phyloP scores from a whole-genome alignment of 37 sponge, comb jelly and placozoan genomes.

The Agelas oroides region DNA sequence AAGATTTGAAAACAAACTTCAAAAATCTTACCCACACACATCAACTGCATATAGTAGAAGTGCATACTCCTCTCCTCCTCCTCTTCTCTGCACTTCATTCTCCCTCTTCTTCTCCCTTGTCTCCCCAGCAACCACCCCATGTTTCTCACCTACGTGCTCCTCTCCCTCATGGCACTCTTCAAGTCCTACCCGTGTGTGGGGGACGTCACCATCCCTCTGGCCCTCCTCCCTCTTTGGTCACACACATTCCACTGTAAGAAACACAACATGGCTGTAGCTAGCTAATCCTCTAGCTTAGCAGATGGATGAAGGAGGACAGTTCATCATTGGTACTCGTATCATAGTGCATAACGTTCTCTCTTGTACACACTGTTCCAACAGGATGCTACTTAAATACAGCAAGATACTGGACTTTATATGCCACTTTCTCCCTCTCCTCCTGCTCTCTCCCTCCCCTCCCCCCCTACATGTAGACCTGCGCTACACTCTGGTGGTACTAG shows the following conservation, averaged over 20 bases:
- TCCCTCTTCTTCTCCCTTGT: background rate
- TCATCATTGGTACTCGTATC: too few species aligned
- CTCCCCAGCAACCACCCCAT: constrained; percentile 76
- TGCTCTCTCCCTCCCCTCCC: background rate
- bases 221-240: constrained; percentile 89
- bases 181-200: constrained; percentile 97
- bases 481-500: constrained; percentile 74
- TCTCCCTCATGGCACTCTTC: constrained; percentile 84
- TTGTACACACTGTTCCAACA: too few species aligned
- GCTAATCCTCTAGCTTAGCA: too few species aligned
- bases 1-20: too few species aligned
- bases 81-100: too few species aligned
- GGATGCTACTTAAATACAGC: too few species aligned
- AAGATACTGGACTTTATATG: background rate
- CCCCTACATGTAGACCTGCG: constrained; percentile 63
- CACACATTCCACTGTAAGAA: constrained; percentile 90
- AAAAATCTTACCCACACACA: too few species aligned
- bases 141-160: constrained; percentile 78
- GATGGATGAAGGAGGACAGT: too few species aligned
- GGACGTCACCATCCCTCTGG: constrained; percentile 85
- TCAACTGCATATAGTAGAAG: too few species aligned
- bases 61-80: too few species aligned
- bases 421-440: background rate
- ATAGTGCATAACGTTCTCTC: too few species aligned
- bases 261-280: too few species aligned